Conservation (phyloP, 2,888 invertebrate species). For the Tachystola acroxantha region DNA sequence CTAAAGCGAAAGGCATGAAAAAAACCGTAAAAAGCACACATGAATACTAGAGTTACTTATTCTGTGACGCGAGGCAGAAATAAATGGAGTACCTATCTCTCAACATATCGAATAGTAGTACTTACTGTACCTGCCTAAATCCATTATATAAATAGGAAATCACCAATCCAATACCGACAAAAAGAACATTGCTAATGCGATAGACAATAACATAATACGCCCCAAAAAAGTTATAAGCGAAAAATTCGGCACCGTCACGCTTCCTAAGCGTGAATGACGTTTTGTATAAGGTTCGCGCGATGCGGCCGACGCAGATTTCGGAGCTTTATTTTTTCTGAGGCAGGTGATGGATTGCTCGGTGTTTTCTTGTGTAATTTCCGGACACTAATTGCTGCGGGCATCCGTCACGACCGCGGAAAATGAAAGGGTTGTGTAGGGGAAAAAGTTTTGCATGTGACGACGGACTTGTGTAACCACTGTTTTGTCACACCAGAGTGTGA, state of each 20-base stretch:
- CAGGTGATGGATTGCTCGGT: slow-evolving; percentile 71
- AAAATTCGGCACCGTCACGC: slow-evolving; percentile 38
- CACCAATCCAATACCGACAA: too few relatives aligned
- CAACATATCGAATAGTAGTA: too few relatives aligned
- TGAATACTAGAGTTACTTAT: too few relatives aligned
- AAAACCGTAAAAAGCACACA: too few relatives aligned
- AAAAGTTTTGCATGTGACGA: background rate
- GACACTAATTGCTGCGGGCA: slow-evolving; percentile 70
- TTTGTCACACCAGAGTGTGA: too few relatives aligned
- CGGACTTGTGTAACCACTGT: background rate
- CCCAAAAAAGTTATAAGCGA: slow-evolving; percentile 15
- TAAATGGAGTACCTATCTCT: too few relatives aligned
- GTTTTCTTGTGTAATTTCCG: slow-evolving; percentile 76
- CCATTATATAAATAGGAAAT: too few relatives aligned
- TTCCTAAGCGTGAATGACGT: slow-evolving; percentile 42
- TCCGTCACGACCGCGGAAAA: slow-evolving; percentile 60
- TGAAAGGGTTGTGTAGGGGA: slow-evolving; percentile 23
- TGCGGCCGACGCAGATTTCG: slow-evolving; percentile 58
- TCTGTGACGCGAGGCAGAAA: too few relatives aligned
- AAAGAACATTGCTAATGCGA: too few relatives aligned
- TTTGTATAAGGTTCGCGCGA: slow-evolving; percentile 49
- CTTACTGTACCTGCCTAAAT: too few relatives aligned
- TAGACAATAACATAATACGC: slow-evolving; percentile 1
- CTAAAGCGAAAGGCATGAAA: too few relatives aligned
- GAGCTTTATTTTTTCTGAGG: slow-evolving; percentile 62